These are phyloP conservation scores for Scylla paramamosain DNA, from an alignment of 1,140 invertebrate species.

Conservation along the genomic window DNA sequence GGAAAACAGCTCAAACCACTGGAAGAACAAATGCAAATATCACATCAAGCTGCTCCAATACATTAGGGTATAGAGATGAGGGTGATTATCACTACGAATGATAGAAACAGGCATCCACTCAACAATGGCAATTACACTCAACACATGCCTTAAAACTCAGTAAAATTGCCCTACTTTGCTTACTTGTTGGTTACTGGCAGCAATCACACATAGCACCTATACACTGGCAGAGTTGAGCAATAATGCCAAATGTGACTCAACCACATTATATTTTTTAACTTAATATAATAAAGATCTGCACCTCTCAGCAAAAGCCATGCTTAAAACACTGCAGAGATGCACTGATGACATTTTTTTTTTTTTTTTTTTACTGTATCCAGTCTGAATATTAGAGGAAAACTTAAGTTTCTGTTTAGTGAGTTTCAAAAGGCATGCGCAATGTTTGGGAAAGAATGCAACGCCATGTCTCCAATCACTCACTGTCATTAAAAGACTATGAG, in stretches of 20 bases:
- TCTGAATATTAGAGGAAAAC: neutral
- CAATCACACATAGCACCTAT: slow-evolving; percentile 67
- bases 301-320: neutral
- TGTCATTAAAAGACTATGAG: slow-evolving; percentile 27
- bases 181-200: slow-evolving; percentile 35
- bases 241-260: slow-evolving; percentile 61
- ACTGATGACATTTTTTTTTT: neutral
- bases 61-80: slow-evolving; percentile 57
- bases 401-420: slow-evolving; percentile 27
- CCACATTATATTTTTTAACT: slow-evolving; percentile 18
- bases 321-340: neutral
- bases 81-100: slow-evolving; percentile 50
- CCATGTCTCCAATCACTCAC: slow-evolving; percentile 30
- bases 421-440: slow-evolving; percentile 39
- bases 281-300: neutral
- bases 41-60: slow-evolving; percentile 72
- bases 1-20: slow-evolving; percentile 70
- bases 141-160: slow-evolving; percentile 42
- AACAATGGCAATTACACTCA: slow-evolving; percentile 19
- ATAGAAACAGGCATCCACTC: slow-evolving; percentile 42
- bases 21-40: slow-evolving; percentile 71
- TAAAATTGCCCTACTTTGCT: slow-evolving; percentile 39
- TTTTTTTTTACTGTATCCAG: neutral
- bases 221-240: slow-evolving; percentile 66
- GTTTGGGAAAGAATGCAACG: slow-evolving; percentile 29